phyloP scores from a whole-genome alignment of 2,797 vertebrate genomes.

The Pseudochirops corinnae region DNA sequence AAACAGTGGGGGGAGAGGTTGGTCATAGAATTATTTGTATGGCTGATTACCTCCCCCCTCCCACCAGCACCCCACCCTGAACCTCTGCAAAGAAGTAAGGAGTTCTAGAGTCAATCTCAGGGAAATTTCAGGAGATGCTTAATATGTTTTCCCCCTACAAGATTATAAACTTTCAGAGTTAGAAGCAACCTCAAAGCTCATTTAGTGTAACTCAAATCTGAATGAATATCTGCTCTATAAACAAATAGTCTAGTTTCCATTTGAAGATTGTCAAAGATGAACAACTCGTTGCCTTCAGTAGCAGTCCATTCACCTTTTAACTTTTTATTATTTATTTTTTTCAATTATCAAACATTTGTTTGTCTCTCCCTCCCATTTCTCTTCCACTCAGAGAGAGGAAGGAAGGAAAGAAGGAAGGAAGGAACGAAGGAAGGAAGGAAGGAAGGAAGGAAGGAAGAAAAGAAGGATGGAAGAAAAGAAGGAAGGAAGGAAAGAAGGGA shows the following conservation, averaged over 20 bases:
- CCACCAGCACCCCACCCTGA: not conserved
- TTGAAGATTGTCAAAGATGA: not conserved
- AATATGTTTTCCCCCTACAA: not conserved
- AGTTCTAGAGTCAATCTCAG: not conserved
- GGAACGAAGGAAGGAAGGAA: no score
- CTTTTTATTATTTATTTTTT: no score
- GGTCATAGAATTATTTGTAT: not conserved
- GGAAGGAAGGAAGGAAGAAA: not conserved
- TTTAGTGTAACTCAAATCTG: not conserved
- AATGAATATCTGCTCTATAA: not conserved
- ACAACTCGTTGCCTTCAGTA: not conserved
- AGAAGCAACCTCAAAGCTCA: not conserved
- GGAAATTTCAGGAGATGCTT: not conserved
- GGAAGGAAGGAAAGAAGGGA: no score
- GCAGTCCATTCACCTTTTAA: rapidly evolving
- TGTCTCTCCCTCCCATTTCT: no score
- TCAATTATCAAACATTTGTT: not conserved
- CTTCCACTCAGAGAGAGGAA: not conserved
- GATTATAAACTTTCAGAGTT: not conserved
- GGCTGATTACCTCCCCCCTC: not conserved
- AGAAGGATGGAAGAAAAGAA: no score
- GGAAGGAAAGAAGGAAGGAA: no score
- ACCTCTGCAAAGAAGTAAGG: not conserved
- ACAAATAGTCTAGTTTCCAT: not conserved
- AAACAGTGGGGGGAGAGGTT: not conserved